A percentile compares a stretch with the other conserved stretches of the same genome.
These are phyloP conservation scores for Crax fasciolata DNA, from an alignment of 2,797 vertebrate species.

Conservation along the genomic window DNA sequence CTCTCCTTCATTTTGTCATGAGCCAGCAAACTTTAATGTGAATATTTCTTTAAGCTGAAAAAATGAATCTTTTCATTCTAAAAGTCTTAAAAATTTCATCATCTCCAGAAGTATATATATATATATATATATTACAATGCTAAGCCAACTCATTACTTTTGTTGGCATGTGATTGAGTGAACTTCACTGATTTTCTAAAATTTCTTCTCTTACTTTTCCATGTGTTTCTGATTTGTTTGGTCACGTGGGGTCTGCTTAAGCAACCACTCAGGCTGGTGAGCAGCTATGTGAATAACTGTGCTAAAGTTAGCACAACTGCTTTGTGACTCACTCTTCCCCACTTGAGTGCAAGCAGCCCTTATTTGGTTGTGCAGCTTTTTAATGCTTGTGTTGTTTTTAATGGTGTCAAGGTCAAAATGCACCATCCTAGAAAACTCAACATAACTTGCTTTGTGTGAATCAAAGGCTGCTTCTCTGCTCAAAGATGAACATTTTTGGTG, in stretches of 20 bases:
- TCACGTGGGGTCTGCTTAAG: neutral
- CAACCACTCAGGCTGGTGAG: neutral
- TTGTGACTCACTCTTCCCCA: constrained; percentile 24
- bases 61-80: neutral
- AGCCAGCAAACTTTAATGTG: neutral
- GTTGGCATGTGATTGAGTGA: neutral
- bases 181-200: neutral
- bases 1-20: neutral
- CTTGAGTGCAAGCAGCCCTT: neutral
- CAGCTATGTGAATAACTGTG: neutral
- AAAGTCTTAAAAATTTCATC: neutral
- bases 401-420: neutral
- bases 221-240: neutral
- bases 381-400: neutral
- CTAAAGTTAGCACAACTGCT: neutral
- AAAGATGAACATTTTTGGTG: neutral
- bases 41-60: neutral
- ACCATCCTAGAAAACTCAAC: neutral
- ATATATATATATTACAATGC: neutral
- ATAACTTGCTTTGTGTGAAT: neutral
- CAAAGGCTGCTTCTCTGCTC: neutral
- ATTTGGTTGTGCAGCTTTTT: constrained; percentile 1
- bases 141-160: neutral
- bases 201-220: neutral
- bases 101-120: neutral